Percentiles rank a stretch among this genome's conserved stretches.
These are phyloP conservation scores for Cyclopterus lumpus DNA, from an alignment of 2,797 vertebrate species.

Conservation along the genomic window DNA sequence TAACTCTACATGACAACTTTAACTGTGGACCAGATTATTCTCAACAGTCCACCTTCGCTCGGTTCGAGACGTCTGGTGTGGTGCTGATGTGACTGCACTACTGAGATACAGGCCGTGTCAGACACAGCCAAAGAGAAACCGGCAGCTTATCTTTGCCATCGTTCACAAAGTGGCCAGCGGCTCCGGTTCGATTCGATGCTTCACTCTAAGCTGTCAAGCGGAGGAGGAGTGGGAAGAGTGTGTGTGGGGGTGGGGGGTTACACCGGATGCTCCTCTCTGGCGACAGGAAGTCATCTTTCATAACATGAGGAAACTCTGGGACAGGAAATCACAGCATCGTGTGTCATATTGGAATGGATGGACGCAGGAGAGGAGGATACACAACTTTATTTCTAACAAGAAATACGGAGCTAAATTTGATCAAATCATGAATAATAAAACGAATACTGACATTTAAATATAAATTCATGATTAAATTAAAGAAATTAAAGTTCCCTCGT, in stretches of 20 bases:
- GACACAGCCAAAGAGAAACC: conserved; percentile 49
- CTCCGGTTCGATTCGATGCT: conserved; percentile 30
- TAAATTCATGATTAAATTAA: not conserved
- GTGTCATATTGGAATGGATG: conserved; percentile 35
- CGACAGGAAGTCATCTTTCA: conserved; percentile 61
- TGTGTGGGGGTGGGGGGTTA: not conserved
- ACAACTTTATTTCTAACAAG: not conserved
- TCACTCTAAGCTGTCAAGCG: conserved; percentile 40
- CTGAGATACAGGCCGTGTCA: conserved; percentile 59
- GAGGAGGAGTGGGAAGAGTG: conserved; percentile 1
- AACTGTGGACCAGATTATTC: conserved; percentile 59
- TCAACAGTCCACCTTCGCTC: conserved; percentile 47
- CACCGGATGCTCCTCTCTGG: conserved; percentile 46
- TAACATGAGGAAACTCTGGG: not conserved
- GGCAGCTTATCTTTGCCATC: conserved; percentile 71
- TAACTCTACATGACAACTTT: conserved; percentile 67
- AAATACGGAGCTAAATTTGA: not conserved
- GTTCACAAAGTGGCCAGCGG: conserved; percentile 70
- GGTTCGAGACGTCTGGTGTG: conserved; percentile 48
- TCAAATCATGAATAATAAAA: not conserved
- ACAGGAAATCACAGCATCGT: conserved; percentile 57
- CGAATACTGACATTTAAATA: not conserved
- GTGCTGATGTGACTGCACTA: conserved; percentile 47
- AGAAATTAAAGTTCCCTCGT: not conserved
- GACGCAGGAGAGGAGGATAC: conserved; percentile 8